Percentiles rank a stretch among this genome's conserved stretches.
phyloP scores from a whole-genome alignment of 2,797 vertebrate genomes.

The Lepilemur ruficaudatus region DNA sequence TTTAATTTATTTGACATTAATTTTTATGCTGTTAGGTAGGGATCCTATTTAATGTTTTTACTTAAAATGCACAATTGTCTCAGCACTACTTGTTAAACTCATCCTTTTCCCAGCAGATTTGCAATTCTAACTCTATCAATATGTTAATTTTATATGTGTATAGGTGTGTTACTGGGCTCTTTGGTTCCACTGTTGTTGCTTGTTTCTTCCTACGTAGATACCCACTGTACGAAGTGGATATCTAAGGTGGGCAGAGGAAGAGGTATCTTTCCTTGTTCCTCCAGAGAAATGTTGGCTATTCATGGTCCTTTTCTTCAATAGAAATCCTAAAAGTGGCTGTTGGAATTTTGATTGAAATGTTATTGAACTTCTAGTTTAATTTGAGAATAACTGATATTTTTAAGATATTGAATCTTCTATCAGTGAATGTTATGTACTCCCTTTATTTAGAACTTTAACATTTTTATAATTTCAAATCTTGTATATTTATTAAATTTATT shows the following conservation, averaged over 20 bases:
- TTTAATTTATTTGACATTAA: slow-evolving; percentile 6
- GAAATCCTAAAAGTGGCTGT: not conserved
- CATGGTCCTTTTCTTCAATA: not conserved
- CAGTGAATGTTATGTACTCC: not conserved
- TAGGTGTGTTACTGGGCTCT: not conserved
- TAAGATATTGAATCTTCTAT: not conserved
- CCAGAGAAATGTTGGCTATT: not conserved
- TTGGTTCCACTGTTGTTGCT: not conserved
- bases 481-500: not conserved
- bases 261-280: not conserved
- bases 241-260: no score
- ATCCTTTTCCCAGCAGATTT: not conserved
- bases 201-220: not conserved
- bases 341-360: not conserved
- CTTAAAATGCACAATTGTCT: not conserved
- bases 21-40: not conserved
- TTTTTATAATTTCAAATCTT: not conserved
- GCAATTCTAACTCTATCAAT: not conserved
- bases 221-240: not conserved
- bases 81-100: not conserved
- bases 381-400: not conserved
- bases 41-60: not conserved
- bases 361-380: not conserved
- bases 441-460: not conserved
- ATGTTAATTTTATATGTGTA: not conserved